These are phyloP conservation scores for Tipula vernalis DNA, from an alignment of 2,888 invertebrate genomes.

Conservation along the genomic window DNA sequence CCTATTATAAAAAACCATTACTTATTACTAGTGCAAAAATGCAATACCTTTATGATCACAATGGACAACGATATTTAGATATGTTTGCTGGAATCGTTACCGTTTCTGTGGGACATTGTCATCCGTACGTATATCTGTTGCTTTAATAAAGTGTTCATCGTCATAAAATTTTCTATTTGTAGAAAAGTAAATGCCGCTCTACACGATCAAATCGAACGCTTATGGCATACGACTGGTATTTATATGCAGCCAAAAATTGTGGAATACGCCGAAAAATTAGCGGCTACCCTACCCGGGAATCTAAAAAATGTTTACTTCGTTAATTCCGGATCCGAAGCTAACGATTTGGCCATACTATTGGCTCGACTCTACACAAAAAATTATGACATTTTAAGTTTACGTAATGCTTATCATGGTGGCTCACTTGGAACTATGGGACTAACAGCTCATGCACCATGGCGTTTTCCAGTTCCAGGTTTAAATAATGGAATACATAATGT, in stretches of 20 bases:
- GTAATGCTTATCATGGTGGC: constrained; percentile 88
- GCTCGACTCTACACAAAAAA: constrained; percentile 76
- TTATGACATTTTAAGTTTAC: constrained; percentile 72
- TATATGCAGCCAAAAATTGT: constrained; percentile 84
- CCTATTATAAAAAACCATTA: constrained; percentile 72
- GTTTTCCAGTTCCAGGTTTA: constrained; percentile 54
- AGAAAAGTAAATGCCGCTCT: constrained; percentile 77
- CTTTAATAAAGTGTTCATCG: not conserved
- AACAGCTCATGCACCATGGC: constrained; percentile 69
- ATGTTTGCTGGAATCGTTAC: constrained; percentile 96
- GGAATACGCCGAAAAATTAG: constrained; percentile 77
- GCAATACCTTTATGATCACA: constrained; percentile 86
- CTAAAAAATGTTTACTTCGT: constrained; percentile 85
- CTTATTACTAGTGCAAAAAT: constrained; percentile 74
- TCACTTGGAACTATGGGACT: constrained; percentile 72
- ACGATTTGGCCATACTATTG: constrained; percentile 83
- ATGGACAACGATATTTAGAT: constrained; percentile 80
- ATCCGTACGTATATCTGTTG: constrained; percentile 61
- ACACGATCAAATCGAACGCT: constrained; percentile 59
- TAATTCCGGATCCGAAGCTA: constrained; percentile 96
- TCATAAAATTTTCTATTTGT: constrained; percentile 21
- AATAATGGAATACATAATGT: constrained; percentile 71
- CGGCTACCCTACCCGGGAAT: constrained; percentile 68
- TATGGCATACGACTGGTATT: constrained; percentile 89
- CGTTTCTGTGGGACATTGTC: constrained; percentile 93